phyloP scores from a whole-genome alignment of 1,140 invertebrate species.

The Battus philenor region DNA sequence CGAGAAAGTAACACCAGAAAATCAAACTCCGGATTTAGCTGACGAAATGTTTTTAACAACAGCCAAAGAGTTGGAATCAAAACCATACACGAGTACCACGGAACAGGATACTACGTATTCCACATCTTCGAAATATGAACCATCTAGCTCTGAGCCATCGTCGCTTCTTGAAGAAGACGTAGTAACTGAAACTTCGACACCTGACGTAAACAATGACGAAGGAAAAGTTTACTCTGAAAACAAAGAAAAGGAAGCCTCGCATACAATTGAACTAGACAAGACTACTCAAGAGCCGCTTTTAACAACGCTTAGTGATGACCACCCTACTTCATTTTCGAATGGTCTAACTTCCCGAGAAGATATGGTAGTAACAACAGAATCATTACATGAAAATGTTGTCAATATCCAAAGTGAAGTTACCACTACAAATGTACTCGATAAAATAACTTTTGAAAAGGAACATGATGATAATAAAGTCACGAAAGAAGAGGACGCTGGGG shows the following conservation, averaged over 20 bases:
- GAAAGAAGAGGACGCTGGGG: slow-evolving; percentile 5
- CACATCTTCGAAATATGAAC: slow-evolving; percentile 6
- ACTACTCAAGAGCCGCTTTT: background rate
- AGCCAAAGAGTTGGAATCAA: background rate
- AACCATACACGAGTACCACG: slow-evolving; percentile 18
- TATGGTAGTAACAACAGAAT: slow-evolving; percentile 18
- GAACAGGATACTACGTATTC: slow-evolving; percentile 17
- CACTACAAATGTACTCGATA: slow-evolving; percentile 4
- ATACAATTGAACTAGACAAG: slow-evolving; percentile 7
- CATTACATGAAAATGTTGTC: slow-evolving; percentile 17
- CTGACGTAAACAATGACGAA: slow-evolving; percentile 15
- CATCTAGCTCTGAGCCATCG: background rate
- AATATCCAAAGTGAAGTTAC: background rate
- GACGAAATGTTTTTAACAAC: slow-evolving; percentile 23
- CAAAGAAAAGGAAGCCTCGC: slow-evolving; percentile 11
- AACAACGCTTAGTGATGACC: slow-evolving; percentile 7
- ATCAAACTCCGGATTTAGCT: slow-evolving; percentile 28
- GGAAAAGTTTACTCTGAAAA: slow-evolving; percentile 15
- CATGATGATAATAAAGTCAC: slow-evolving; percentile 15
- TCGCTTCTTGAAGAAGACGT: background rate
- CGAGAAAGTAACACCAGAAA: slow-evolving; percentile 24
- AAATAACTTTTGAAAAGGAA: slow-evolving; percentile 14
- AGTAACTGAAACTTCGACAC: slow-evolving; percentile 20
- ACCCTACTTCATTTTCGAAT: slow-evolving; percentile 1
- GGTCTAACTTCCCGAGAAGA: slow-evolving; percentile 20